Evolutionary conservation across 1,140 invertebrate genomes (phyloP).

Genomic region (Alviniconcha marisindica): DNA sequence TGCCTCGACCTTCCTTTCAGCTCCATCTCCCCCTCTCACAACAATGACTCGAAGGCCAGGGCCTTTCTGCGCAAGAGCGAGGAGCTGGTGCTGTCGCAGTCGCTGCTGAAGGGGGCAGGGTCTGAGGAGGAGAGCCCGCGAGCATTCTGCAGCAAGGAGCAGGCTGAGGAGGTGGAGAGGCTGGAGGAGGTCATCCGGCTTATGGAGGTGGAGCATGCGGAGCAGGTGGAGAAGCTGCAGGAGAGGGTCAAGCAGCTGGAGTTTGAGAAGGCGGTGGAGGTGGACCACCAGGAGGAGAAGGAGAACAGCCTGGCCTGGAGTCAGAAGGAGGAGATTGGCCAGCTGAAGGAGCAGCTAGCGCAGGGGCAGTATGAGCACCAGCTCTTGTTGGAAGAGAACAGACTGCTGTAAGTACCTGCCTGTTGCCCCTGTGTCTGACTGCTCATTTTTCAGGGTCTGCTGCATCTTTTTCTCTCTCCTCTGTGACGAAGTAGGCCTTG

Average conservation of each 20-base stretch:
- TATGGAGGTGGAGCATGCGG: background rate
- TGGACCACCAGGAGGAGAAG: background rate
- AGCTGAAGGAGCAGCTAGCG: background rate
- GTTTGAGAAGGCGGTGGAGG: constrained; percentile 11
- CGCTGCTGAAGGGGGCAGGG: background rate
- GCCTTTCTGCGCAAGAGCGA: constrained; percentile 28
- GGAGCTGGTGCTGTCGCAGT: background rate
- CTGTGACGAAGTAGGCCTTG: too few species aligned
- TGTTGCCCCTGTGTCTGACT: too few species aligned
- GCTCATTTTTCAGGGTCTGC: too few species aligned
- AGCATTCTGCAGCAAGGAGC: background rate
- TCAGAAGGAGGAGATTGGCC: background rate
- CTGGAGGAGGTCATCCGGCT: background rate
- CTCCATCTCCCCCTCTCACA: constrained; percentile 1
- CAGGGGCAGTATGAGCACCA: background rate
- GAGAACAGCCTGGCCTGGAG: background rate
- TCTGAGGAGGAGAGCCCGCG: background rate
- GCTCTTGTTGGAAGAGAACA: constrained; percentile 14
- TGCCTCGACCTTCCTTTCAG: background rate
- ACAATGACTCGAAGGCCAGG: constrained; percentile 14
- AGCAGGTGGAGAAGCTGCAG: constrained; percentile 8
- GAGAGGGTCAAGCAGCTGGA: background rate
- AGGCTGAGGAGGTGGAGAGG: background rate
- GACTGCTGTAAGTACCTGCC: background rate
- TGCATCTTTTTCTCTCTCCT: too few species aligned